phyloP scores from a whole-genome alignment of 2,113 vertebrate species.

The Circaetus cinerascens region DNA sequence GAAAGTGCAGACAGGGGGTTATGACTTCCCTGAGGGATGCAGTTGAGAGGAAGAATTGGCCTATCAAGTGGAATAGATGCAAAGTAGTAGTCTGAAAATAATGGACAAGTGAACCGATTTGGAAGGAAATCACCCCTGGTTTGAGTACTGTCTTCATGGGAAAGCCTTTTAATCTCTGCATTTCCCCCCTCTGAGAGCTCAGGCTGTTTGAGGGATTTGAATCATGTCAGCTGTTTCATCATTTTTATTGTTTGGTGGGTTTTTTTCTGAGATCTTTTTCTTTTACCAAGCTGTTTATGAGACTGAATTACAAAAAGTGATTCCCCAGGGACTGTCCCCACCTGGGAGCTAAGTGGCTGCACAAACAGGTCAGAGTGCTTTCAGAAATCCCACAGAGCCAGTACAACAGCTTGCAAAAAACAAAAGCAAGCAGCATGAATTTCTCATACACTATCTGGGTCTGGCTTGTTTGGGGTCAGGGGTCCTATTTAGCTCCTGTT shows the following conservation, averaged over 20 bases:
- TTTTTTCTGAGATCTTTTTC: not conserved
- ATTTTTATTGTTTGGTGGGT: not conserved
- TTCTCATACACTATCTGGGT: not conserved
- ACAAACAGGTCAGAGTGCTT: not conserved
- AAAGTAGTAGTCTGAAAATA: not conserved
- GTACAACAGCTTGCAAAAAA: not conserved
- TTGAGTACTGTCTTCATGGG: not conserved
- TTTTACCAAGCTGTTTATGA: not conserved
- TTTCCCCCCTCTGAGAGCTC: not conserved
- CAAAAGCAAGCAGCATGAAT: not conserved
- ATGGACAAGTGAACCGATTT: not conserved
- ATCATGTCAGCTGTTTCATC: not conserved
- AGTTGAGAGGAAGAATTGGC: not conserved
- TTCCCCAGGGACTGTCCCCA: not conserved
- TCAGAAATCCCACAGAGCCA: not conserved
- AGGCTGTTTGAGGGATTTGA: not conserved
- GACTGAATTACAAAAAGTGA: not conserved
- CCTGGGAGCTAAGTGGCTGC: not conserved
- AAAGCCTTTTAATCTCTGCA: not conserved
- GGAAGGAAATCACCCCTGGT: not conserved
- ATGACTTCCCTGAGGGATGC: not conserved
- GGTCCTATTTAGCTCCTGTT: not conserved
- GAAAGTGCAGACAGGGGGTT: not conserved
- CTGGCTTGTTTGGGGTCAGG: not conserved
- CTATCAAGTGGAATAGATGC: not conserved